Evolutionary conservation across 2,888 invertebrate genomes (phyloP).

Genomic region (Zootermopsis nevadensis): DNA sequence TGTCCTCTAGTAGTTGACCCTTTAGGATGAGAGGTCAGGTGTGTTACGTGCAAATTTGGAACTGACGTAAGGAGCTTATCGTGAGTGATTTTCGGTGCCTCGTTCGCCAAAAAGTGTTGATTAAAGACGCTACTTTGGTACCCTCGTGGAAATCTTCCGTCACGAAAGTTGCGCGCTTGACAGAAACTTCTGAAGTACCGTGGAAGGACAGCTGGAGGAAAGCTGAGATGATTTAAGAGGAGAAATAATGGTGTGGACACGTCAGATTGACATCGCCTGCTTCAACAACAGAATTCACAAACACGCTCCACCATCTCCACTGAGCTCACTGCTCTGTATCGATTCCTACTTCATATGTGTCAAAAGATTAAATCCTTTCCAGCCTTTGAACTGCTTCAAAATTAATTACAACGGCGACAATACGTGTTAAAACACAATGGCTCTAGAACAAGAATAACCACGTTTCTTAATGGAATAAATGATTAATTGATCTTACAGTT

Average conservation of each 20-base stretch:
- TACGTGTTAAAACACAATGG: neutral
- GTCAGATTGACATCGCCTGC: conserved; percentile 31
- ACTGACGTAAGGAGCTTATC: no score
- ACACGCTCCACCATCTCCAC: neutral
- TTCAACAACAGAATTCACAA: conserved; percentile 20
- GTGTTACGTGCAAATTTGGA: no score
- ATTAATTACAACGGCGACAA: neutral
- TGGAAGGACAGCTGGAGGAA: neutral
- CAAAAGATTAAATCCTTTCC: neutral
- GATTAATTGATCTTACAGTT: no score
- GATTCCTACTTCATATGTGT: neutral
- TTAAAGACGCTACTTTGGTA: neutral
- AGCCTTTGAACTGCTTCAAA: neutral
- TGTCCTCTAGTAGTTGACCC: no score
- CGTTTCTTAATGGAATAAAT: no score
- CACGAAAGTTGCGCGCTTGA: neutral
- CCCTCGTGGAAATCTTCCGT: neutral
- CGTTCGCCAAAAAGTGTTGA: neutral
- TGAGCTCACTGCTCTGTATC: neutral
- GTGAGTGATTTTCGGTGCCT: no score
- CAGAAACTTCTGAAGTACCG: neutral
- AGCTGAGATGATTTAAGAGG: neutral
- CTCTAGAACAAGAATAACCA: no score
- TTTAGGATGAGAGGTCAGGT: no score
- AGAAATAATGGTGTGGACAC: conserved; percentile 32